Evolutionary conservation across 2,888 invertebrate genomes (phyloP), one percentile per base, ranked within the genome.

Genomic region (Taenaris catops): DNA sequence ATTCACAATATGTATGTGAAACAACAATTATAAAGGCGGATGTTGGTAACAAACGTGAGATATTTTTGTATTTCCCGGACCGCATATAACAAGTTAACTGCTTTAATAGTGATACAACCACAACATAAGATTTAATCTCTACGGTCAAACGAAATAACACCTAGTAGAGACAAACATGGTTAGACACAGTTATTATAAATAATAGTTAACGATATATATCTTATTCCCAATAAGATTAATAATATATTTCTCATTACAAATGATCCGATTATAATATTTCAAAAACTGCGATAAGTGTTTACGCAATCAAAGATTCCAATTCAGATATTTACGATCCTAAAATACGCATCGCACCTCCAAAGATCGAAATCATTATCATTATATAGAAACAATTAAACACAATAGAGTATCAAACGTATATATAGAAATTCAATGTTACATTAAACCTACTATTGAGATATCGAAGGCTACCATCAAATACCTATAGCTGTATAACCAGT

Each of bases 1-100:
- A 40, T 17, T 31, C 23, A 20, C 23, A 32, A 38, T 38, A 36
- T 24, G 42, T 47, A 39, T 42, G 38, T 31, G 32, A 48, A 62
- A 60, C 40, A 53, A 33, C 55, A 55, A 67, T 60, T 64, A 55
- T 50, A 36, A 53, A 58, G 41, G 48, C 62, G 63, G 66, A 68
- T 57, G 51, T 52, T 48, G 48, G 46, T 39, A 45, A 49, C 50
- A 34, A 43, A 46, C 46, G 43, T 46, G 44, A 46, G 45, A 49
- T 44, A 41, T 42, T 44, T 41, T 40, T 36, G 32, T 45, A 34
- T 50, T 46, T 43, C 42, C 44, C 41, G 38, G 36, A 32, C 39
- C 25, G 35, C 16, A 31, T 21, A 25, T 25, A 38, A 34, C 41
- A 32, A 41, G 41, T 42, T 44, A 37, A 46, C 19, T n/a, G 34